Evolutionary conservation across 1,140 invertebrate species (phyloP).

Genomic region (Aphis gossypii): DNA sequence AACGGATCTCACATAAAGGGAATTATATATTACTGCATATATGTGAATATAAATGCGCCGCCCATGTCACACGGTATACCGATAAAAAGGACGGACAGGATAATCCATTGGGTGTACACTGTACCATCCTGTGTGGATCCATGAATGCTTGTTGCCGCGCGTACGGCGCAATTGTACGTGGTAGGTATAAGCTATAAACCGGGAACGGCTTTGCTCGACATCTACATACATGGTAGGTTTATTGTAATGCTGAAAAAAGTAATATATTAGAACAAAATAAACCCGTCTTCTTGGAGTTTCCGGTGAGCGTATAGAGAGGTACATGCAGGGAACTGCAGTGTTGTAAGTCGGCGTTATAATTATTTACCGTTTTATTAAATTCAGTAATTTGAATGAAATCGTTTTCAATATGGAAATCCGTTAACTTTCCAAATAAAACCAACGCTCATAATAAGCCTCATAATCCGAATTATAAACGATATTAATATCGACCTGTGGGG

Average conservation of each 20-base stretch:
- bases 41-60: background rate
- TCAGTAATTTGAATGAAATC: background rate
- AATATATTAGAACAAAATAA: background rate
- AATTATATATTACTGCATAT: background rate
- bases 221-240: background rate
- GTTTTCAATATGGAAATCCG: background rate
- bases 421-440: background rate
- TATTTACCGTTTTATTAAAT: conserved; percentile 14
- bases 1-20: background rate
- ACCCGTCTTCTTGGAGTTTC: background rate
- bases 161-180: too few relatives aligned
- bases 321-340: background rate
- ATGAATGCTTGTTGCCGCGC: background rate
- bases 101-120: background rate
- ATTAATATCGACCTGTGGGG: background rate
- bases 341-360: background rate
- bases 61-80: background rate
- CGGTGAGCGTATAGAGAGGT: background rate
- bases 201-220: background rate
- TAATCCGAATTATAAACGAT: background rate
- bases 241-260: background rate
- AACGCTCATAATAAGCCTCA: background rate
- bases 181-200: background rate
- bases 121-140: background rate
- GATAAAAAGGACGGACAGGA: background rate